These are phyloP conservation scores for Aegithalos caudatus DNA, from an alignment of 2,113 vertebrate species.

Conservation along the genomic window DNA sequence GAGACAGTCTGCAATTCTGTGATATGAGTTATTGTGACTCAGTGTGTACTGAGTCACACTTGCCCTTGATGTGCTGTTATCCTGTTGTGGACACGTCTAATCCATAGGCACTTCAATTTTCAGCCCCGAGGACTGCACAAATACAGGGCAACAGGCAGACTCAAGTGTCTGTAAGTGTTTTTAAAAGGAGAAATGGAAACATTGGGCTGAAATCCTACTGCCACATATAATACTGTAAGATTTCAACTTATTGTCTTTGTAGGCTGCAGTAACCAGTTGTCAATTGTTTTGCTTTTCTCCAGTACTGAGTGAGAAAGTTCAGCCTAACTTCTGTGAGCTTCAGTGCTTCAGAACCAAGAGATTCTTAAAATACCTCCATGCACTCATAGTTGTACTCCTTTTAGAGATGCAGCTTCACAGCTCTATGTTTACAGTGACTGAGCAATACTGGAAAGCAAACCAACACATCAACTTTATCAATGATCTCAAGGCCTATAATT, in stretches of 20 bases:
- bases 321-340: not conserved
- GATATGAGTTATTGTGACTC: not conserved
- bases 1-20: not conserved
- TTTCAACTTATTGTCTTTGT: not conserved
- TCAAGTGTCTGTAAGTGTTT: not conserved
- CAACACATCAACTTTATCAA: not conserved
- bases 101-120: not conserved
- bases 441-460: not conserved
- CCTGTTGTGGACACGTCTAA: not conserved
- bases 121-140: not conserved
- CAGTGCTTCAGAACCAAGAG: not conserved
- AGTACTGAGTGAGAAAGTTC: not conserved
- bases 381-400: not conserved
- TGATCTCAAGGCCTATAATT: not conserved
- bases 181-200: not conserved
- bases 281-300: not conserved
- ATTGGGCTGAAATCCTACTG: not conserved
- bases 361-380: not conserved
- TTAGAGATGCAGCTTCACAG: not conserved
- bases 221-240: not conserved
- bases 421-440: not conserved
- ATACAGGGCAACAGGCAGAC: not conserved
- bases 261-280: not conserved
- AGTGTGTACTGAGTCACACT: not conserved
- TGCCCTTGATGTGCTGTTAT: not conserved